A percentile compares a stretch with the other conserved stretches of the same genome.
Conservation (phyloP, 2,113 vertebrate species). For the Catharus minimus region DNA sequence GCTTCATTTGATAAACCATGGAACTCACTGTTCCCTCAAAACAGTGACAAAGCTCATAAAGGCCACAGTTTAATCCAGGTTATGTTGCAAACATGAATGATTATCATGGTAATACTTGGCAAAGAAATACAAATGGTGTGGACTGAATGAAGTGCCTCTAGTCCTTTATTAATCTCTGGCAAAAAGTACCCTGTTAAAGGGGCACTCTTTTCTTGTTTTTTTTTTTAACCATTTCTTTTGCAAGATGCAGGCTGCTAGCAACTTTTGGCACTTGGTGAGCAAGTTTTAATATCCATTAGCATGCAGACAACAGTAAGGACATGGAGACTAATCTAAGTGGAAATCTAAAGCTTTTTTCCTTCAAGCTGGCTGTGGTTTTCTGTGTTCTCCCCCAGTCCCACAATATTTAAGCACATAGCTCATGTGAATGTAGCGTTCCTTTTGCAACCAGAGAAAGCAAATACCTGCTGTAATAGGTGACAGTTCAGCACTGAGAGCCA, state of each 20-base stretch:
- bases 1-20: background rate
- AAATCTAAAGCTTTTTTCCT: background rate
- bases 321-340: background rate
- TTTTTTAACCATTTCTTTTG: background rate
- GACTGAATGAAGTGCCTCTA: background rate
- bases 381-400: background rate
- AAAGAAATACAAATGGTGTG: fast-evolving
- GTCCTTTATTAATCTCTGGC: background rate
- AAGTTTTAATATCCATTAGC: background rate
- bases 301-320: background rate
- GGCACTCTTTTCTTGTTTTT: background rate
- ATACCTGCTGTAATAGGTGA: background rate
- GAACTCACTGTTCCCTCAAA: background rate
- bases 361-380: background rate
- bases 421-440: background rate
- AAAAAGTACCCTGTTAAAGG: background rate
- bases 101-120: background rate
- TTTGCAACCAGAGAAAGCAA: background rate
- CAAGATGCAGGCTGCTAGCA: background rate
- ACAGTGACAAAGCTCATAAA: background rate
- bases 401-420: background rate
- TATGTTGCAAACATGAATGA: background rate
- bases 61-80: background rate
- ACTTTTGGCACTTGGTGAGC: background rate
- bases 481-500: background rate